Percentiles rank a stretch among this genome's conserved stretches.
Conservation (phyloP, 2,113 vertebrate genomes). For the Colius striatus region DNA sequence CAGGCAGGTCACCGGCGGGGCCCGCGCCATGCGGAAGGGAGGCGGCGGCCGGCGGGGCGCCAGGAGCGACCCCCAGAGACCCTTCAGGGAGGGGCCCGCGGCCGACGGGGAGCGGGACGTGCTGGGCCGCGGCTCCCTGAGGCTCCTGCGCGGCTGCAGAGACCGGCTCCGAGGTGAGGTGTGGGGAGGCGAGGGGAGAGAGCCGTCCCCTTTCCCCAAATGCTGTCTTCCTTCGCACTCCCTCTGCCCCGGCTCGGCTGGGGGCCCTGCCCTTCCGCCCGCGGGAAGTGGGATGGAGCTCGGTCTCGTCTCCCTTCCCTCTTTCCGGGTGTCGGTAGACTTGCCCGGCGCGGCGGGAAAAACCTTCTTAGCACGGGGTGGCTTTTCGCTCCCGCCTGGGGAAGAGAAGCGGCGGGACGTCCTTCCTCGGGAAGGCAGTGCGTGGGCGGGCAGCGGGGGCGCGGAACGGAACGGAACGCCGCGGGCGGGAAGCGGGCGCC, state of each 20-base stretch:
- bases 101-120: not conserved
- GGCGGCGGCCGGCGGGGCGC: not conserved
- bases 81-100: not conserved
- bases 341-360: not conserved
- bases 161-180: constrained; percentile 13
- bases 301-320: not conserved
- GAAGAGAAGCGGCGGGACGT: not conserved
- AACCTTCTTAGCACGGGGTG: not conserved
- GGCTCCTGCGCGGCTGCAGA: not conserved
- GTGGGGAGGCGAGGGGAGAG: not conserved
- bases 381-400: not conserved
- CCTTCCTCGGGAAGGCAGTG: not conserved
- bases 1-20: constrained; percentile 9
- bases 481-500: not conserved
- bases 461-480: not conserved
- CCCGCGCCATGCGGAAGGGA: constrained; percentile 28
- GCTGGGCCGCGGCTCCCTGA: constrained; percentile 15
- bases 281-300: not conserved
- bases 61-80: not conserved
- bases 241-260: not conserved
- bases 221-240: not conserved
- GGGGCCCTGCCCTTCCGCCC: not conserved
- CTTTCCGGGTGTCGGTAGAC: not conserved
- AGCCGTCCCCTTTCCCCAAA: not conserved
- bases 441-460: too few relatives aligned